Conservation (phyloP, 2,888 invertebrate genomes). For the Kuschelorhynchus macadamiae region DNA sequence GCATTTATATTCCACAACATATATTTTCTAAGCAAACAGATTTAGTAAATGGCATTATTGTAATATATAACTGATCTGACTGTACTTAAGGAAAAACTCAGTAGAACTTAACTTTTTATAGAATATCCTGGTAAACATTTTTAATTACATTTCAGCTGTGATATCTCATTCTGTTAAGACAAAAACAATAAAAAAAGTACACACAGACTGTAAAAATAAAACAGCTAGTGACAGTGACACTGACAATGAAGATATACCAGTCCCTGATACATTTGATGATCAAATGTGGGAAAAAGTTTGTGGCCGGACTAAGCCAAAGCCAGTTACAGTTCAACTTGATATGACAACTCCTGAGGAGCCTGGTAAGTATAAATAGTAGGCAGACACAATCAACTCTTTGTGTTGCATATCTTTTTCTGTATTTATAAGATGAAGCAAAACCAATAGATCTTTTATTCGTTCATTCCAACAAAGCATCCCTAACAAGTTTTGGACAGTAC, state of each 20-base stretch:
- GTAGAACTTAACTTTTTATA: no score
- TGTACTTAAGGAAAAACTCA: no score
- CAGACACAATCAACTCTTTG: not conserved
- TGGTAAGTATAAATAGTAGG: conserved; percentile 17
- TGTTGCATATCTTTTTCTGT: not conserved
- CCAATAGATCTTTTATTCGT: no score
- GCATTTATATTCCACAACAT: no score
- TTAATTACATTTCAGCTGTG: conserved; percentile 34
- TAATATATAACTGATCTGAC: no score
- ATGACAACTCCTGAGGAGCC: conserved; percentile 4
- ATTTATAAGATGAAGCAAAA: no score
- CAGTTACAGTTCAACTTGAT: conserved; percentile 50
- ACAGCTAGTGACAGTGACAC: conserved; percentile 53
- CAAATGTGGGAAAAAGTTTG: conserved; percentile 70
- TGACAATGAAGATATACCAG: conserved; percentile 61
- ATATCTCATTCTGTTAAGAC: conserved; percentile 52
- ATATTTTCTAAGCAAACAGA: no score
- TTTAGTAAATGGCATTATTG: no score
- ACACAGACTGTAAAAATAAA: conserved; percentile 1
- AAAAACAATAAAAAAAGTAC: conserved; percentile 40
- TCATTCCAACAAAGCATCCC: no score
- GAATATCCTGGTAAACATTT: not conserved
- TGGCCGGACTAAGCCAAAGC: conserved; percentile 67
- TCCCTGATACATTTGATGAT: conserved; percentile 67
- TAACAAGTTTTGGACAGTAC: no score